Evolutionary conservation across 2,888 invertebrate genomes (phyloP).

Genomic region (Polia nebulosa): DNA sequence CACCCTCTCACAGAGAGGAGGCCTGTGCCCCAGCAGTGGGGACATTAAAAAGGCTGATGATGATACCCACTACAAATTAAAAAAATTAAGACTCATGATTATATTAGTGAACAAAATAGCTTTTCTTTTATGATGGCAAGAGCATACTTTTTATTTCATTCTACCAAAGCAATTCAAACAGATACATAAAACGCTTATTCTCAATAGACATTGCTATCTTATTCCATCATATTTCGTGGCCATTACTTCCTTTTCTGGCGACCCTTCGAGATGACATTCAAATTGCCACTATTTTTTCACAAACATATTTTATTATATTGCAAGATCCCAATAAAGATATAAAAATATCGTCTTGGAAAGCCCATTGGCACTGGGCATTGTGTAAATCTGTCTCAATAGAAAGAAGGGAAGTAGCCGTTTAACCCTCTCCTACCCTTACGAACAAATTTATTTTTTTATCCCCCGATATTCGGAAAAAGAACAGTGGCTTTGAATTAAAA

Average conservation of each 20-base stretch:
- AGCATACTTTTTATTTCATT: no score
- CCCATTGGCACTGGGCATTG: slow-evolving; percentile 78
- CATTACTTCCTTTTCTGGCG: slow-evolving; percentile 56
- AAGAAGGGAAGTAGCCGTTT: slow-evolving; percentile 81
- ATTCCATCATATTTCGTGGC: slow-evolving; percentile 54
- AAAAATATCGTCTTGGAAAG: slow-evolving; percentile 76
- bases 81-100: no score
- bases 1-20: no score
- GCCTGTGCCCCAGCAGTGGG: no score
- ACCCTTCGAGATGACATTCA: slow-evolving; percentile 63
- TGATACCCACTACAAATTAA: no score
- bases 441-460: slow-evolving; percentile 77
- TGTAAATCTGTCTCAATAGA: slow-evolving; percentile 81
- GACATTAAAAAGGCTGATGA: no score
- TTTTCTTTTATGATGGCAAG: no score
- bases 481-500: slow-evolving; percentile 65
- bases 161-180: no score
- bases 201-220: slow-evolving; percentile 45
- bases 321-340: slow-evolving; percentile 80
- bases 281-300: slow-evolving; percentile 69
- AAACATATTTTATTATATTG: slow-evolving; percentile 74
- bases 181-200: slow-evolving; percentile 34
- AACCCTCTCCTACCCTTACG: slow-evolving; percentile 78
- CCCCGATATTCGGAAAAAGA: slow-evolving; percentile 71
- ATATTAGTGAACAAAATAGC: no score